Conservation (phyloP, 2,888 invertebrate species). For the Drosophila atripex region DNA sequence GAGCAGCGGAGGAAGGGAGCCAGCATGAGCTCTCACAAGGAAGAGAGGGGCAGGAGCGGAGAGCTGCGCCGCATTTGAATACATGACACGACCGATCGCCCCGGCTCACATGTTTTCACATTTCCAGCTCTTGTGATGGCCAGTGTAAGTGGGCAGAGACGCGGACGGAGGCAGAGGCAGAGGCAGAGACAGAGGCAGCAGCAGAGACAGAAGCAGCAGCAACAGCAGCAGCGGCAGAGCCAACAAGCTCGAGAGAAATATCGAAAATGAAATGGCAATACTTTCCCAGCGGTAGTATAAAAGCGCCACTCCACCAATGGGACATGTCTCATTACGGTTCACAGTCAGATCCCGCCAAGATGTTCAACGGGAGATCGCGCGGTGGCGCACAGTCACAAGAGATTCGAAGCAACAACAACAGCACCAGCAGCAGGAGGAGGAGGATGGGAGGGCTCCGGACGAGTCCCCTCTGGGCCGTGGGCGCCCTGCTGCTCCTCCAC, state of each 20-base stretch:
- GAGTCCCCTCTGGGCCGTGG: slow-evolving; percentile 21
- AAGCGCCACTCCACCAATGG: slow-evolving; percentile 82
- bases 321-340: slow-evolving; percentile 84
- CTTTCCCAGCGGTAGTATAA: slow-evolving; percentile 82
- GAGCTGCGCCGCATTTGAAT: slow-evolving; percentile 67
- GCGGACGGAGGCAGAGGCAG: not conserved
- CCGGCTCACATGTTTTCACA: slow-evolving; percentile 21
- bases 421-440: not conserved
- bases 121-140: slow-evolving; percentile 26
- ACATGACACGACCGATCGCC: slow-evolving; percentile 59
- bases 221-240: slow-evolving; percentile 7
- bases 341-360: slow-evolving; percentile 84
- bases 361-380: slow-evolving; percentile 80
- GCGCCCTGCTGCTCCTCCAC: slow-evolving; percentile 28
- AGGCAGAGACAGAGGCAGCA: slow-evolving; percentile 10
- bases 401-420: slow-evolving; percentile 15
- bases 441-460: slow-evolving; percentile 18
- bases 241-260: slow-evolving; percentile 63
- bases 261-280: slow-evolving; percentile 80
- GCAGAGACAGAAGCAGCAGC: slow-evolving; percentile 2
- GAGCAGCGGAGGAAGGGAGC: not conserved
- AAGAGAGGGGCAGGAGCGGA: slow-evolving; percentile 47
- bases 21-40: slow-evolving; percentile 55
- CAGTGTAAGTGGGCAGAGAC: slow-evolving; percentile 27
- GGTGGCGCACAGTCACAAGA: slow-evolving; percentile 11